Evolutionary conservation across 2,113 vertebrate species (phyloP), one percentile per base, ranked within the genome.

Genomic region (Glaucidium brasilianum): DNA sequence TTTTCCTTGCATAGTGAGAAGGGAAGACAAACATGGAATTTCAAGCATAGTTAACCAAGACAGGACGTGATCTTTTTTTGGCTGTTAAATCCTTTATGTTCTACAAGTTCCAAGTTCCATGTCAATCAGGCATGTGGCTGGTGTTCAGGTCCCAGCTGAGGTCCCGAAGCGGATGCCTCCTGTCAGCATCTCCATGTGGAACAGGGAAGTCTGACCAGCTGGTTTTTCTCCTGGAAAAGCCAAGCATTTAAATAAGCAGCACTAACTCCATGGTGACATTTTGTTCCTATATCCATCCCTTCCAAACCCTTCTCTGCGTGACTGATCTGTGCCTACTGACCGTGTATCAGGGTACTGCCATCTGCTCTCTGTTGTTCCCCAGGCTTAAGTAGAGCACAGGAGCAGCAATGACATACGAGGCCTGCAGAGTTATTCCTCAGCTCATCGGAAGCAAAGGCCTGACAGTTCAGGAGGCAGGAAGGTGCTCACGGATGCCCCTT

Each of bases 301-400:
- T 35, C 37, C 1, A 41, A 74, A 53, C 35, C 0, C 19, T 39
- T 3, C 11, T 59, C 15, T 27, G 29, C 12, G 1, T 10, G 22
- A 29, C 32, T 1, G 52, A 12, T 23, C 20, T 1, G 7, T 2
- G 67, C 1, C 55, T n/a, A 0, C 1, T 3, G 21, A 4, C 1
- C 17, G 5, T 2, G 1, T 3, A 6, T 12, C 74, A 8, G 49
- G 63, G 12, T 7, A 4, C 69, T 41, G 80, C 60, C 7, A 0
- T 0, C 19, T 9, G 29, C 12, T 27, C 72, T 6, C 11, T 9
- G 35, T 4, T 30, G 2, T 5, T 19, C 26, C 73, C 55, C 22
- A 1, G 16, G 2, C 22, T 29, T 30, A 0, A 5, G 37, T 4
- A 47, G 26, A 14, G 55, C 50, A 0, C 7, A 2, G 49, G n/a